Evolutionary conservation across 1,140 invertebrate species (phyloP).

Genomic region (Eriocheir sinensis): DNA sequence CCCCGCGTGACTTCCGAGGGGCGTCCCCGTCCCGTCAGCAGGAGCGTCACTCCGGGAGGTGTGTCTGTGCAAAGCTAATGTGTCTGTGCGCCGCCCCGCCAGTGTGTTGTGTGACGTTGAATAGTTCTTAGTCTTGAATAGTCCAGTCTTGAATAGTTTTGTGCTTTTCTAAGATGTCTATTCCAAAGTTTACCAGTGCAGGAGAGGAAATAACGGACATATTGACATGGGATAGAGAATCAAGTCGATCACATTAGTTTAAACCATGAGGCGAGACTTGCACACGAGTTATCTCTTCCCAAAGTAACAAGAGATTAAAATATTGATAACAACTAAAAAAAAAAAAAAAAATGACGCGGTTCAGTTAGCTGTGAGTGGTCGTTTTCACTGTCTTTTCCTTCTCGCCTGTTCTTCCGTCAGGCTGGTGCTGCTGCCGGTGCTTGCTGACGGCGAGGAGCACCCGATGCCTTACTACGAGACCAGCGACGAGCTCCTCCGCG

Average conservation of each 20-base stretch:
- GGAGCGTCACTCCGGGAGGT: no score
- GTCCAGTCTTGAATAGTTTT: no score
- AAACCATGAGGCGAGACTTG: background rate
- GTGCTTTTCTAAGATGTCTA: no score
- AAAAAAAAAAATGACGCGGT: no score
- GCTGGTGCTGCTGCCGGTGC: constrained; percentile 53
- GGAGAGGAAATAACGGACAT: no score
- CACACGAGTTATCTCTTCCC: background rate
- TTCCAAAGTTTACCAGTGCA: no score
- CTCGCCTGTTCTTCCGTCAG: background rate
- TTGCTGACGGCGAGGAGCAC: constrained; percentile 42
- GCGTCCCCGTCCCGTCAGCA: constrained; percentile 33
- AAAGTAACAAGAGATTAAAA: background rate
- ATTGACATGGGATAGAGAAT: no score
- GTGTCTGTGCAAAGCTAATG: no score
- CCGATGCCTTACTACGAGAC: constrained; percentile 65
- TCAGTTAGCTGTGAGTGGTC: background rate
- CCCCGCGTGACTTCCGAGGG: constrained; percentile 54
- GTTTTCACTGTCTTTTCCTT: background rate
- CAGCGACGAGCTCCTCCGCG: constrained; percentile 47
- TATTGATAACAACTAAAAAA: background rate
- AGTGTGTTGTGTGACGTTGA: no score
- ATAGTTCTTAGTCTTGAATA: no score
- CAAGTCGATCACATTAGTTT: background rate
- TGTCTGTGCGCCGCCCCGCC: no score